Evolutionary conservation across 2,797 vertebrate genomes (phyloP).

Genomic region (Periparus ater): DNA sequence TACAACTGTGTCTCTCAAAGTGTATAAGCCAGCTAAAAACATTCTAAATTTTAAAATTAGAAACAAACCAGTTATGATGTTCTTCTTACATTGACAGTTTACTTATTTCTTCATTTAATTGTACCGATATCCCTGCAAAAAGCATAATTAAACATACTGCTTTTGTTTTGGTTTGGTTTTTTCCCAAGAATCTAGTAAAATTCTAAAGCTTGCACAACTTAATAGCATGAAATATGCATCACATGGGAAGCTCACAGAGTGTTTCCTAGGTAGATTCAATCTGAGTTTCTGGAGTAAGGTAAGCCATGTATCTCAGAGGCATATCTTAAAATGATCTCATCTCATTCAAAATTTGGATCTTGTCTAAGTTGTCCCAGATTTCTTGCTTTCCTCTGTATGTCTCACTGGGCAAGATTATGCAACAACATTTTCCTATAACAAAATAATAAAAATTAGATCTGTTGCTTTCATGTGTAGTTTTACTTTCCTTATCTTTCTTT

Average conservation of each 20-base stretch:
- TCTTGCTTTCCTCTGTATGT: neutral
- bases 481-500: neutral
- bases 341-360: neutral
- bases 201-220: neutral
- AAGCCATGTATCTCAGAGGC: neutral
- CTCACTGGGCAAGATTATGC: neutral
- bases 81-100: neutral
- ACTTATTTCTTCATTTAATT: neutral
- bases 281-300: neutral
- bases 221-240: neutral
- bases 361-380: neutral
- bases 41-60: neutral
- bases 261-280: neutral
- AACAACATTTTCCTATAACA: neutral
- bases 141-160: neutral
- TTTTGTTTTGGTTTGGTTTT: neutral
- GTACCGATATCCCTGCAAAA: neutral
- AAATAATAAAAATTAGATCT: neutral
- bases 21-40: neutral
- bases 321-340: neutral
- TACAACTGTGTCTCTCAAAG: neutral
- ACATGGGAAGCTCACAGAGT: neutral
- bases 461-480: fast-evolving
- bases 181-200: neutral
- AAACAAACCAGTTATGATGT: neutral